Conservation (phyloP, 2,113 vertebrate genomes). For the Tachysurus vachellii region DNA sequence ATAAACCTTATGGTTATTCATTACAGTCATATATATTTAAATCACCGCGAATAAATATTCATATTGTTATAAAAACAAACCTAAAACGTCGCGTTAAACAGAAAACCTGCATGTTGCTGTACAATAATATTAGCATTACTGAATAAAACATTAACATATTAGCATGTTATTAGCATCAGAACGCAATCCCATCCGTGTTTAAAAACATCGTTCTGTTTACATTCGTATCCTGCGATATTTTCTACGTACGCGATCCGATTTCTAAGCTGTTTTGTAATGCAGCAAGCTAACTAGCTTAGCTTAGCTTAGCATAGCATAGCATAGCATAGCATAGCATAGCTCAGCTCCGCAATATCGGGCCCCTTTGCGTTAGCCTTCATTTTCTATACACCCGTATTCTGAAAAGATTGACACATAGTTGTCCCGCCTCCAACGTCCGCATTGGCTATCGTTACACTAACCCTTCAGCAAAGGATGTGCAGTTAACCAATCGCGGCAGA, state of each 20-base stretch:
- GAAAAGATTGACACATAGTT: background rate
- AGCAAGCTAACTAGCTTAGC: slow-evolving; percentile 53
- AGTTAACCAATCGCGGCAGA: background rate
- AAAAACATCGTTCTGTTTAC: background rate
- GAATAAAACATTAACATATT: background rate
- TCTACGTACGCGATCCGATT: background rate
- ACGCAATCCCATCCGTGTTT: background rate
- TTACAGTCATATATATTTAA: background rate
- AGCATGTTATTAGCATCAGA: background rate
- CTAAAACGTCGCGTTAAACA: no score
- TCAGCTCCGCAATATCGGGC: slow-evolving; percentile 34
- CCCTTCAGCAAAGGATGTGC: fast-evolving
- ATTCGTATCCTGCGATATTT: no score
- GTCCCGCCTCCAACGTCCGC: background rate
- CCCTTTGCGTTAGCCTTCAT: background rate
- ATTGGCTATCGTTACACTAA: background rate
- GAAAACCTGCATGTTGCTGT: background rate
- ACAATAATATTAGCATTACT: background rate
- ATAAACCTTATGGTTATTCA: background rate
- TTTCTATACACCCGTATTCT: slow-evolving; percentile 10
- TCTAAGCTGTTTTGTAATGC: background rate
- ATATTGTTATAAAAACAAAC: background rate
- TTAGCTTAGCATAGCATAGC: no score
- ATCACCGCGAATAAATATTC: background rate
- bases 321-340: slow-evolving; percentile 51